Evolutionary conservation across 2,113 vertebrate species (phyloP).

Genomic region (Passerina amoena): DNA sequence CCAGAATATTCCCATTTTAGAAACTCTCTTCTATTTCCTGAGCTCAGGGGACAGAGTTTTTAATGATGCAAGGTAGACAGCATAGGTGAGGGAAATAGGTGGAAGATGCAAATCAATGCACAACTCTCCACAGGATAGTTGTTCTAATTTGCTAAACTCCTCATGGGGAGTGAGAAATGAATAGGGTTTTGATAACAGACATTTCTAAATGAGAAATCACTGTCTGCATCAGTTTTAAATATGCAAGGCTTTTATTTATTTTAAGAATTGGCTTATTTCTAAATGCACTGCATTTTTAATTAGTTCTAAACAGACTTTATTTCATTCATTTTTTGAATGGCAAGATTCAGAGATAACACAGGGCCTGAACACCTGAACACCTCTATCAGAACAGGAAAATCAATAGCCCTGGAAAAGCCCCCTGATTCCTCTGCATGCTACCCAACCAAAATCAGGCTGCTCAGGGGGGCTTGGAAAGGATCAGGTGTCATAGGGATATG

Average conservation of each 20-base stretch:
- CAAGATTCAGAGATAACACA: not conserved
- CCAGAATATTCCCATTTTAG: conserved; percentile 29
- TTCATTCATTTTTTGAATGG: not conserved
- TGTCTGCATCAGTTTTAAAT: not conserved
- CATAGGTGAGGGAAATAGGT: not conserved
- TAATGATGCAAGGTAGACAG: not conserved
- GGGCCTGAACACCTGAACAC: not conserved
- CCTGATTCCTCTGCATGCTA: rapidly evolving
- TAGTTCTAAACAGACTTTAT: not conserved
- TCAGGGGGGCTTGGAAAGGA: not conserved
- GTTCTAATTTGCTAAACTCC: not conserved
- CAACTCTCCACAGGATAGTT: not conserved
- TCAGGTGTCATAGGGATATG: rapidly evolving
- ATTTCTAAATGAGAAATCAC: not conserved
- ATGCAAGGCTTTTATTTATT: not conserved
- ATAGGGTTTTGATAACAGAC: not conserved
- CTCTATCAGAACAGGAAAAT: not conserved
- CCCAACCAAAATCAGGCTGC: not conserved
- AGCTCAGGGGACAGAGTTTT: not conserved
- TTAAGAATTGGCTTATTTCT: not conserved
- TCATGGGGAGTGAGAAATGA: not conserved
- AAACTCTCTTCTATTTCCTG: not conserved
- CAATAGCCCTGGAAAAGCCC: not conserved
- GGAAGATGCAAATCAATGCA: not conserved
- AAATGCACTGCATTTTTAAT: not conserved